phyloP scores from a whole-genome alignment of 2,797 vertebrate species.

The Otus scops region DNA sequence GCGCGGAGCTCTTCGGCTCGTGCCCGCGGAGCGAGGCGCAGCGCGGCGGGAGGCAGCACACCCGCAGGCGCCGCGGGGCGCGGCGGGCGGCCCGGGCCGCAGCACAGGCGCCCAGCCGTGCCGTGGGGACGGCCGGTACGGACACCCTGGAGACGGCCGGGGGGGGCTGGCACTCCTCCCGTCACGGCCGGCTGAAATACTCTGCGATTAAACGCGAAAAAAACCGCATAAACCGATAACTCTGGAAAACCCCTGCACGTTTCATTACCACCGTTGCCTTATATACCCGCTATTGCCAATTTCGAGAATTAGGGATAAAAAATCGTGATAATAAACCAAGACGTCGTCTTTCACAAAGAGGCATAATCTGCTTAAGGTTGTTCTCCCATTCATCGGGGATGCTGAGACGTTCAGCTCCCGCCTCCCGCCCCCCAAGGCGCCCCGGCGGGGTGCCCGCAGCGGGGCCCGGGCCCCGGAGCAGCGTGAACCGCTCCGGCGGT shows the following conservation, averaged over 20 bases:
- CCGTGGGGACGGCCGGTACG: background rate
- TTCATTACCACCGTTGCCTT: background rate
- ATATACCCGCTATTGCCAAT: background rate
- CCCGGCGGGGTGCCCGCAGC: background rate
- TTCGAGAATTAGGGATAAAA: background rate
- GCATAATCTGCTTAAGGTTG: background rate
- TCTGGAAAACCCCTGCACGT: background rate
- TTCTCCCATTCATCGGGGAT: background rate
- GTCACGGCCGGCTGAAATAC: background rate
- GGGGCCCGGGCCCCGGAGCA: background rate
- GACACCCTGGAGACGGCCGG: background rate
- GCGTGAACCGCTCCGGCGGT: background rate
- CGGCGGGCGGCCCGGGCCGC: background rate
- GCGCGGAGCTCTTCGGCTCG: background rate
- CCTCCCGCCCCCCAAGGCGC: background rate
- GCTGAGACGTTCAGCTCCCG: background rate
- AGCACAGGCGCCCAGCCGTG: fast-evolving
- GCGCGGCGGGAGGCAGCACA: fast-evolving
- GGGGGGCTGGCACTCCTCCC: background rate
- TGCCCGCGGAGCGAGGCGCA: background rate
- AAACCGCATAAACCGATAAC: background rate
- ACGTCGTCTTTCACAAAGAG: background rate
- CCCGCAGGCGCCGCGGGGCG: no score
- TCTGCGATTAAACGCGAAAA: background rate
- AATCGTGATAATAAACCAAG: background rate